A percentile compares a stretch with the other conserved stretches of the same genome.
Conservation (phyloP, 2,797 vertebrate genomes). For the Cetoscarus ocellatus region DNA sequence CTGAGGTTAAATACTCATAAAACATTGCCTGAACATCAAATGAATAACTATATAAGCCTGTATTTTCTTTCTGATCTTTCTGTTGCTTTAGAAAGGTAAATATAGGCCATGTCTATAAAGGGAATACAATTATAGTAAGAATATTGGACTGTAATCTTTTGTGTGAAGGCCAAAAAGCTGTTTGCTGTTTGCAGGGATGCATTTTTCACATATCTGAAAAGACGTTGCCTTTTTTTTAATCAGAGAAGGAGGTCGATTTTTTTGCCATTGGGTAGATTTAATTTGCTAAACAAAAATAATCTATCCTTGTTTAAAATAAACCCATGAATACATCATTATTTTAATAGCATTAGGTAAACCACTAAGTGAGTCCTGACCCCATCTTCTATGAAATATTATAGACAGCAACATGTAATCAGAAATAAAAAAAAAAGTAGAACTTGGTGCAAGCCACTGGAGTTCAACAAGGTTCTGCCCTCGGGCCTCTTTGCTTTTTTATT, state of each 20-base stretch:
- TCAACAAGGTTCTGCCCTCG: too few species aligned
- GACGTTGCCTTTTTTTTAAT: constrained; percentile 48
- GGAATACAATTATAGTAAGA: constrained; percentile 35
- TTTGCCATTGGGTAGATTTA: constrained; percentile 34
- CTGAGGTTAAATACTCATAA: constrained; percentile 28
- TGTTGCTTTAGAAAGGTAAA: constrained; percentile 36
- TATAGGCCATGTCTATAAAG: constrained; percentile 40
- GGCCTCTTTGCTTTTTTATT: too few species aligned
- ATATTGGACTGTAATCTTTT: constrained; percentile 33
- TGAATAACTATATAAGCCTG: constrained; percentile 41
- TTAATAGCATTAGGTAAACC: too few species aligned
- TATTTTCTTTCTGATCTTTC: constrained; percentile 43
- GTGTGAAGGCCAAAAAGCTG: constrained; percentile 18
- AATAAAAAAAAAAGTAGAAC: too few species aligned
- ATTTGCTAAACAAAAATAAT: constrained; percentile 9
- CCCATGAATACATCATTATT: too few species aligned
- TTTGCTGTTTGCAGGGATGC: constrained; percentile 20
- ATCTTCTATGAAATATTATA: too few species aligned
- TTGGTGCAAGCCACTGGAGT: too few species aligned
- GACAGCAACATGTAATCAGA: too few species aligned
- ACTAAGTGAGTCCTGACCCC: too few species aligned
- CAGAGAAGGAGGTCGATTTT: constrained; percentile 17
- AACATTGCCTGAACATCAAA: constrained; percentile 39
- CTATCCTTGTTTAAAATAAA: neutral
- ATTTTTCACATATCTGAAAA: constrained; percentile 39